Evolutionary conservation across 2,113 vertebrate species (phyloP).

Genomic region (Bos indicus): DNA sequence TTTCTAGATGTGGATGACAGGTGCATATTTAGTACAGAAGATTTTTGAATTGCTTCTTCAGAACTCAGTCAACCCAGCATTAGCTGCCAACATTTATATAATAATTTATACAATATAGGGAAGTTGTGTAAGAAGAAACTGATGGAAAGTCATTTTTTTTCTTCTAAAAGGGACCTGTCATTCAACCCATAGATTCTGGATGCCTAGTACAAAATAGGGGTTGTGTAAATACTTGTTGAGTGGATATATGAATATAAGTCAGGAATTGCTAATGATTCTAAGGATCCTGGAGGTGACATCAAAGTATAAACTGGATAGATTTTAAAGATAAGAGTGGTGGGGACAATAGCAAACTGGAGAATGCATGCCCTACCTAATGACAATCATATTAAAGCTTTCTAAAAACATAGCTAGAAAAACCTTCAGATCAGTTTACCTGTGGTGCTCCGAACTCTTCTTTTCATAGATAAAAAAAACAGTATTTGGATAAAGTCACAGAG

Average conservation of each 20-base stretch:
- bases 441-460: background rate
- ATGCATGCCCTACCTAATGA: background rate
- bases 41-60: background rate
- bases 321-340: constrained; percentile 10
- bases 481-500: constrained; percentile 36
- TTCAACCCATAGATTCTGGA: background rate
- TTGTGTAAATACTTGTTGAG: background rate
- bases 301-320: background rate
- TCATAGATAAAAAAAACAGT: background rate
- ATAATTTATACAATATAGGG: background rate
- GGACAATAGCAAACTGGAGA: background rate
- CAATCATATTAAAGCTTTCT: background rate
- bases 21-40: background rate
- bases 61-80: background rate
- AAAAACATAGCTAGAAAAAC: background rate
- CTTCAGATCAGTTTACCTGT: background rate
- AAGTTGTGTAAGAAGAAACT: constrained; percentile 12
- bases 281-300: background rate
- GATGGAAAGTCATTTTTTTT: background rate
- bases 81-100: background rate
- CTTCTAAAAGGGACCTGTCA: background rate
- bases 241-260: background rate
- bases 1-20: background rate
- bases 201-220: background rate
- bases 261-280: constrained; percentile 28